Percentiles rank a stretch among this genome's conserved stretches.
These are phyloP conservation scores for Phania funesta DNA, from an alignment of 2,888 invertebrate species.

Conservation along the genomic window DNA sequence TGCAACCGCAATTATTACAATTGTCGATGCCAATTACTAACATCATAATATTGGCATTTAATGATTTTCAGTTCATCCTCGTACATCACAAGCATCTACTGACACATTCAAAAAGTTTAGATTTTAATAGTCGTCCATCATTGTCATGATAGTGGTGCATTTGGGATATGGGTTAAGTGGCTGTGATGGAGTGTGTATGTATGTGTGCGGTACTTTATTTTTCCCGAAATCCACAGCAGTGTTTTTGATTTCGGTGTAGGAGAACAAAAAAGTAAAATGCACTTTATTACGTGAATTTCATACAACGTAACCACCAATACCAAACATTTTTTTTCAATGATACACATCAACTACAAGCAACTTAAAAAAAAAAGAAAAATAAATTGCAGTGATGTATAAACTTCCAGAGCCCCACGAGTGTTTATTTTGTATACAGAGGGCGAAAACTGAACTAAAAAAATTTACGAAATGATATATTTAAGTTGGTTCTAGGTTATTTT, in stretches of 20 bases:
- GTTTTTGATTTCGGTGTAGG: conserved; percentile 39
- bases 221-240: conserved; percentile 9
- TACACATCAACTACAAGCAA: conserved; percentile 19
- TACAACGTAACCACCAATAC: conserved; percentile 42
- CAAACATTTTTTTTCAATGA: conserved; percentile 43
- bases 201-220: conserved; percentile 11
- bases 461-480: not conserved
- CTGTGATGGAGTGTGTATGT: conserved; percentile 27
- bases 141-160: conserved; percentile 59
- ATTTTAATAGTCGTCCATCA: conserved; percentile 61
- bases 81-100: not conserved
- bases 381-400: conserved; percentile 30
- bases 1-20: too few relatives aligned
- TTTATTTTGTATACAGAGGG: conserved; percentile 18
- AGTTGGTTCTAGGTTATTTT: conserved; percentile 9
- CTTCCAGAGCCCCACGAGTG: conserved; percentile 19
- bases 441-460: not conserved
- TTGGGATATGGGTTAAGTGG: conserved; percentile 62
- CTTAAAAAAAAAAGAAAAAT: not conserved
- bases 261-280: conserved; percentile 13
- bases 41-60: too few relatives aligned
- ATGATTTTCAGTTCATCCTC: not conserved
- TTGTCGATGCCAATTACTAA: too few relatives aligned
- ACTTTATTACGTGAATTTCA: conserved; percentile 56
- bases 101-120: conserved; percentile 50